Conservation (phyloP, 2,113 vertebrate genomes). For the Hydrochoerus hydrochaeris region DNA sequence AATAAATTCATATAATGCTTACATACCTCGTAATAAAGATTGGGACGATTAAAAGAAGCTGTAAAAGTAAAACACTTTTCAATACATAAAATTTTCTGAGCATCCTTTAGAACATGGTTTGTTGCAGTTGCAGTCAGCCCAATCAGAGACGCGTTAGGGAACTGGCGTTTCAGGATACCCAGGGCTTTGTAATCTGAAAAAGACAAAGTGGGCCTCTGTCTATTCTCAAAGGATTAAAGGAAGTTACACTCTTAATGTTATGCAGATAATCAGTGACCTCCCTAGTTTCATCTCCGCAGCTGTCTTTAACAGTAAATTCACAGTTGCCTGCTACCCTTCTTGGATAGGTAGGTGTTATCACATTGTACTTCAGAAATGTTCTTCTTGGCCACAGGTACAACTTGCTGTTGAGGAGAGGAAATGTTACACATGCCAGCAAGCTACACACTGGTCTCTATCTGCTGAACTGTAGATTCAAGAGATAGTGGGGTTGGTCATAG, state of each 20-base stretch:
- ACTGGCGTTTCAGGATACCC: constrained; percentile 98
- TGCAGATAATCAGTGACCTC: not conserved
- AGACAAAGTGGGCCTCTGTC: not conserved
- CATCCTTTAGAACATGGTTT: constrained; percentile 93
- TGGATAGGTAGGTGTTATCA: not conserved
- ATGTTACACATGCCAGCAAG: not conserved
- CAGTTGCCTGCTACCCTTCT: not conserved
- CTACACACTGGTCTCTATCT: not conserved
- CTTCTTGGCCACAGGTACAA: not conserved
- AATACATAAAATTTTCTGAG: constrained; percentile 94
- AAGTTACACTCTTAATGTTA: not conserved
- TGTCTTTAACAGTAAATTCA: not conserved
- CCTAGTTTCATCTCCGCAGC: not conserved
- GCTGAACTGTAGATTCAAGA: not conserved
- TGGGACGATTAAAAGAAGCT: constrained; percentile 95
- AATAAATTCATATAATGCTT: not conserved
- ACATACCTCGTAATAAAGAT: constrained; percentile 96
- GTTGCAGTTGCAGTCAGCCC: constrained; percentile 98
- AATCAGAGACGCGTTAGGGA: constrained; percentile 91
- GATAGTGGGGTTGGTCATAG: not conserved
- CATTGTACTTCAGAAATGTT: not conserved
- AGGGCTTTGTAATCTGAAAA: constrained; percentile 95
- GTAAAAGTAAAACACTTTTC: constrained; percentile 92
- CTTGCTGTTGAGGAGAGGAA: not conserved
- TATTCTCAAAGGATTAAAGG: not conserved